These are phyloP conservation scores for Cottus gobio DNA, from an alignment of 2,113 vertebrate species.

Conservation along the genomic window DNA sequence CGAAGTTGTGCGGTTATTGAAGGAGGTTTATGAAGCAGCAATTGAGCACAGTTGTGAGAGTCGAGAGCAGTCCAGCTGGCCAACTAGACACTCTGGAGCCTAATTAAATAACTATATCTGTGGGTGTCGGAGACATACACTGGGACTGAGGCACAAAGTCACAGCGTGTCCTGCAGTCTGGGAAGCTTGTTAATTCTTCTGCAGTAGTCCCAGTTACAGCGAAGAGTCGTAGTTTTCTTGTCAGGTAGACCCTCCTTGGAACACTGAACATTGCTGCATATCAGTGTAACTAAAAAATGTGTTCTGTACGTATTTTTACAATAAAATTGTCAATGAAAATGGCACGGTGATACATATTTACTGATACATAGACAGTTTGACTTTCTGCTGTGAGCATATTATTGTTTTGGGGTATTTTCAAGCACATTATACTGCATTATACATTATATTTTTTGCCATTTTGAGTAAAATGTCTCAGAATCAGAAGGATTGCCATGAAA, in stretches of 20 bases:
- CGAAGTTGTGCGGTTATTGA: constrained; percentile 5
- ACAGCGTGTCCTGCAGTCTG: constrained; percentile 2
- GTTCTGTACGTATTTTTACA: background rate
- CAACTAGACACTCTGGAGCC: constrained; percentile 16
- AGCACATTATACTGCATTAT: background rate
- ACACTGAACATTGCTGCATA: background rate
- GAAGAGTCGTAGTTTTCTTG: background rate
- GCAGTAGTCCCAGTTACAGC: background rate
- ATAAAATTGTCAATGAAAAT: background rate
- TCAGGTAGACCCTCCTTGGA: background rate
- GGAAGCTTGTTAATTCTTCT: constrained; percentile 15
- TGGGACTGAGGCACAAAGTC: constrained; percentile 2
- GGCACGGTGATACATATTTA: background rate
- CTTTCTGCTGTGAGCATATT: background rate
- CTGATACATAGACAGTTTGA: background rate
- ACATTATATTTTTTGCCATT: background rate
- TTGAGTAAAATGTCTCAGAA: background rate
- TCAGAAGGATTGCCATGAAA: too few species aligned
- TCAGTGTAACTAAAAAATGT: background rate
- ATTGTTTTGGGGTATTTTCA: background rate
- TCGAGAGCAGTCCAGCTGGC: constrained; percentile 26
- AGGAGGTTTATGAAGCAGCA: background rate
- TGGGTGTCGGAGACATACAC: constrained; percentile 34
- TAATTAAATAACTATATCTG: constrained; percentile 44
- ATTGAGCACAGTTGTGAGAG: background rate